These are phyloP conservation scores for Drosophila willistoni DNA, from an alignment of 1,140 invertebrate genomes.

Conservation along the genomic window DNA sequence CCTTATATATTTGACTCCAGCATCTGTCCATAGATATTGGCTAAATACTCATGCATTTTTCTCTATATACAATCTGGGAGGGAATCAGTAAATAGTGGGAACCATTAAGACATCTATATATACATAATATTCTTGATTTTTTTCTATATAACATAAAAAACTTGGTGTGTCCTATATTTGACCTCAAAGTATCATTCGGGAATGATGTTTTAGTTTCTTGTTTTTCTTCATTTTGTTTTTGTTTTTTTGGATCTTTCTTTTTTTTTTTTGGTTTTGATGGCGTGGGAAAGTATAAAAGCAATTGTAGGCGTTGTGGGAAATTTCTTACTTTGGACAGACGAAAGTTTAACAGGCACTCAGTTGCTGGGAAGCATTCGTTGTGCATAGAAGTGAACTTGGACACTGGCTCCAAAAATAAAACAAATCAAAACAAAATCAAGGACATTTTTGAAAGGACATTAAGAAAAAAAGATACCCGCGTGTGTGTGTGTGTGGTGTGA, in stretches of 20 bases:
- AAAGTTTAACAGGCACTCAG: constrained; percentile 60
- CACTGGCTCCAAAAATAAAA: constrained; percentile 17
- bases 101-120: constrained; percentile 26
- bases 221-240: constrained; percentile 28
- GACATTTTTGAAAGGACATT: constrained; percentile 37
- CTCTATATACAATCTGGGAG: constrained; percentile 23
- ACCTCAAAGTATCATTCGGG: constrained; percentile 69
- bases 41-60: constrained; percentile 33
- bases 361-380: constrained; percentile 62
- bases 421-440: constrained; percentile 48
- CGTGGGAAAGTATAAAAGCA: constrained; percentile 74
- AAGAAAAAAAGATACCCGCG: not conserved
- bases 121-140: constrained; percentile 13
- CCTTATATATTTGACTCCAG: constrained; percentile 8
- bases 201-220: constrained; percentile 46
- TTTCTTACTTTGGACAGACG: constrained; percentile 62
- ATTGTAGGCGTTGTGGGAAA: constrained; percentile 75
- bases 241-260: constrained; percentile 28
- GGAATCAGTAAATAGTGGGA: not conserved
- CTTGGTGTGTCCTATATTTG: constrained; percentile 72
- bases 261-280: constrained; percentile 41
- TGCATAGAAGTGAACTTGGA: constrained; percentile 63
- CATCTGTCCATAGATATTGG: constrained; percentile 5
- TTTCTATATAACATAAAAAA: constrained; percentile 37
- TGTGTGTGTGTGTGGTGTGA: not conserved